Evolutionary conservation across 2,888 invertebrate species (phyloP).

Genomic region (Sesia apiformis): DNA sequence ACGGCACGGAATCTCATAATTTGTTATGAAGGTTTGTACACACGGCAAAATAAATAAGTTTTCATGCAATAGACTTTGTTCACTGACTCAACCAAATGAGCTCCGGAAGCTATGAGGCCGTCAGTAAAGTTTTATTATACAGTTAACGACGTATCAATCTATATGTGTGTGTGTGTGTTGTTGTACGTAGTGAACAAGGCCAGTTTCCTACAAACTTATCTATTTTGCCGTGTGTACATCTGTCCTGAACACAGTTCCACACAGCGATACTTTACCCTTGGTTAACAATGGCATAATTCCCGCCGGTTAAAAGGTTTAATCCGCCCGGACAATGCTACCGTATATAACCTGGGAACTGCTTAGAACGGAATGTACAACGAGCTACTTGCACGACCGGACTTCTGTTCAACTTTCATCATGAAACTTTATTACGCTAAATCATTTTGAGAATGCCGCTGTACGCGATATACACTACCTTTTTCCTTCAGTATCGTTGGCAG

Average conservation of each 20-base stretch:
- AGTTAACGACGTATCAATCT: background rate
- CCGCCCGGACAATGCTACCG: background rate
- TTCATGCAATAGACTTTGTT: too few species aligned
- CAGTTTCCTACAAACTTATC: background rate
- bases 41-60: too few species aligned
- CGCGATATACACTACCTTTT: too few species aligned
- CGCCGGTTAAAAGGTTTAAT: conserved; percentile 9
- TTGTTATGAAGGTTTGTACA: too few species aligned
- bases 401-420: too few species aligned
- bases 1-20: too few species aligned
- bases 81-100: too few species aligned
- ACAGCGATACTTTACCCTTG: background rate
- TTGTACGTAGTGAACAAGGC: background rate
- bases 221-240: background rate
- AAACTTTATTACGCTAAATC: too few species aligned
- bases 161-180: background rate
- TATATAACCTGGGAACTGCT: conserved; percentile 5
- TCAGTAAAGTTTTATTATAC: too few species aligned
- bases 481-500: too few species aligned
- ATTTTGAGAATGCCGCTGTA: too few species aligned
- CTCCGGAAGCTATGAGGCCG: too few species aligned
- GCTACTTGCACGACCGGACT: background rate
- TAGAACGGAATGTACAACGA: conserved; percentile 4
- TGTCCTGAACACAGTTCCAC: background rate
- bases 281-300: conserved; percentile 6